Evolutionary conservation across 1,140 invertebrate genomes (phyloP), one percentile per base, ranked within the genome.

Genomic region (Sycobia sp.): DNA sequence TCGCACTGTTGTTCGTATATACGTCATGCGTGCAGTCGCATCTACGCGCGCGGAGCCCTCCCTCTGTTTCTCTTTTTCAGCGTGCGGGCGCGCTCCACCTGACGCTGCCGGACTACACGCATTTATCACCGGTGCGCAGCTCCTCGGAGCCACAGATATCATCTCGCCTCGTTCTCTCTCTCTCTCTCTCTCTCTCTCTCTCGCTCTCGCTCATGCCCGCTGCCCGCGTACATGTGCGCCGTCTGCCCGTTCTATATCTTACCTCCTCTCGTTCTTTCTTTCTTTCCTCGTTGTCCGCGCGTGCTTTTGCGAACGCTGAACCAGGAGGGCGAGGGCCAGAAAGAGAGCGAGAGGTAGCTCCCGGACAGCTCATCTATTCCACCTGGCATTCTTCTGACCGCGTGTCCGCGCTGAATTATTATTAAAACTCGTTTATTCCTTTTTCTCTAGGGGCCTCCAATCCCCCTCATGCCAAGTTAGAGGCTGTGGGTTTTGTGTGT

Each of bases 41-140:
- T 39, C n/a, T 1, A n/a, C 13, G 46, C 25, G 22, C 44, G 55
- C 23, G 29, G n/a, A 39, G 34, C 46, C 53, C 56, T 56, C 47
- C 56, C 62, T 47, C 47, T 47, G n/a, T n/a, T n/a, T n/a, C n/a
- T n/a, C n/a, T n/a, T n/a, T n/a, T n/a, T 43, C 54, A n/a, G n/a
- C 43, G 51, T 47, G 47, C 41, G 22, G 22, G 39, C 36, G 54
- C 39, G 54, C 66, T 67, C 67, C 69, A 73, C 71, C 73, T 73
- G 73, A 72, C 70, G 72, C 34, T 67, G 53, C 44, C 32, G 29
- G 70, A 67, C 59, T 57, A 66, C 67, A 71, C 72, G 71, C 75
- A 81, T 80, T 80, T 81, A 81, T 80, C 77, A 79, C 76, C 66
- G 65, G 23, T n/a, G n/a, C 43, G 29, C n/a, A 14, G 71, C 70